These are phyloP conservation scores for Euthynnus affinis DNA, from an alignment of 2,797 vertebrate genomes.

Conservation along the genomic window DNA sequence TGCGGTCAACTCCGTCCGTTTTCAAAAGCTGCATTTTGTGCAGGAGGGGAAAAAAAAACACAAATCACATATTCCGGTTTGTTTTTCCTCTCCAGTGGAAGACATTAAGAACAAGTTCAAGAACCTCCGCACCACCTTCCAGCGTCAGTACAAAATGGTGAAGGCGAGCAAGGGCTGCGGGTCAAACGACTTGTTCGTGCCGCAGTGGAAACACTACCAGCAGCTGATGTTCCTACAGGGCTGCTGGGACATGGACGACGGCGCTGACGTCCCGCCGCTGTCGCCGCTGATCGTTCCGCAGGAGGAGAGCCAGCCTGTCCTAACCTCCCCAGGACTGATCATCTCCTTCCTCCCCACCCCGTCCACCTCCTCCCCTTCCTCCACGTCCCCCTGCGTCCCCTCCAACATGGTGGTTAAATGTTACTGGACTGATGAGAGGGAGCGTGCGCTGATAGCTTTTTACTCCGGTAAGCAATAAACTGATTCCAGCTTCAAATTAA, in stretches of 20 bases:
- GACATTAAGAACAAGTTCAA: slow-evolving; percentile 80
- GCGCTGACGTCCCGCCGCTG: background rate
- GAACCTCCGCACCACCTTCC: slow-evolving; percentile 77
- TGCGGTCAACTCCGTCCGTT: rapidly evolving
- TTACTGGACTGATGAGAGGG: slow-evolving; percentile 73
- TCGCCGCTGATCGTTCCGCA: background rate
- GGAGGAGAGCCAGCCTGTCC: slow-evolving; percentile 40
- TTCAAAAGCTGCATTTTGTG: background rate
- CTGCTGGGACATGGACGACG: slow-evolving; percentile 60
- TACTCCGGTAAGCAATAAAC: slow-evolving; percentile 60
- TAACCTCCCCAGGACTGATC: slow-evolving; percentile 12
- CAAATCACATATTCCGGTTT: background rate
- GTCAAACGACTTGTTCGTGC: slow-evolving; percentile 50
- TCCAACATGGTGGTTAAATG: slow-evolving; percentile 52
- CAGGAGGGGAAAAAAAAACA: rapidly evolving
- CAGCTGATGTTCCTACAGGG: slow-evolving; percentile 74
- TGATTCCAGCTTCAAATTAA: background rate
- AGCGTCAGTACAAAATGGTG: slow-evolving; percentile 74
- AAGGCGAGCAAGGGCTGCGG: slow-evolving; percentile 43
- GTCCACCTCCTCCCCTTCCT: slow-evolving; percentile 17
- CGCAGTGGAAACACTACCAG: slow-evolving; percentile 77
- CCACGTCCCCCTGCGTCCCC: slow-evolving; percentile 29
- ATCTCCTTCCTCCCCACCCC: slow-evolving; percentile 47
- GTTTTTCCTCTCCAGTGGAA: slow-evolving; percentile 58
- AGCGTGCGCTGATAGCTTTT: slow-evolving; percentile 68